phyloP scores from a whole-genome alignment of 2,113 vertebrate genomes.

The Crotophaga sulcirostris region DNA sequence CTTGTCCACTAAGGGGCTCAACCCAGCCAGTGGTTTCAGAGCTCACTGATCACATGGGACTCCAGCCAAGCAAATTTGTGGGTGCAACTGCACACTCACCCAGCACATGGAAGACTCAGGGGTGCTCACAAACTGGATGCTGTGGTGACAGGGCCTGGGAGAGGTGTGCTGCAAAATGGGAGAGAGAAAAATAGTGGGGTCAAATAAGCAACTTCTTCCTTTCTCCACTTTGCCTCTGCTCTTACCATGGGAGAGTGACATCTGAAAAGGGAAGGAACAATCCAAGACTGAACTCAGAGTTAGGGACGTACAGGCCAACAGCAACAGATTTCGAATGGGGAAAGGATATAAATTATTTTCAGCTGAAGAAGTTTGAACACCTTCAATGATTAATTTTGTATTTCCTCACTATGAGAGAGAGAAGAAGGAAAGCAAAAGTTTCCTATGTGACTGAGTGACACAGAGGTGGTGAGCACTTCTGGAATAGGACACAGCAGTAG shows the following conservation, averaged over 20 bases:
- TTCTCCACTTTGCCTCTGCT: not conserved
- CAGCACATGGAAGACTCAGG: accelerated
- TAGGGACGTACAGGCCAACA: not conserved
- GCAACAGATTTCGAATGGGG: not conserved
- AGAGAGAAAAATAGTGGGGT: not conserved
- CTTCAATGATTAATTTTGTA: not conserved
- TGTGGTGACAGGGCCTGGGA: not conserved
- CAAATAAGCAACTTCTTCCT: not conserved
- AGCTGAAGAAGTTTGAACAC: not conserved
- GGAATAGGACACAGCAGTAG: not conserved
- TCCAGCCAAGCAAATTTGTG: not conserved
- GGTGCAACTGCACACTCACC: not conserved
- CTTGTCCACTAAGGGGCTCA: not conserved
- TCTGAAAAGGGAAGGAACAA: not conserved
- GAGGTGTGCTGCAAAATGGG: not conserved
- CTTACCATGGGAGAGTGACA: not conserved
- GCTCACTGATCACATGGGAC: not conserved
- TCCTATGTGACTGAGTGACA: not conserved
- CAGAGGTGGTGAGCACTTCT: not conserved
- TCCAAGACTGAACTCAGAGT: not conserved
- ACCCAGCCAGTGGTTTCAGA: not conserved
- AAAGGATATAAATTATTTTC: not conserved
- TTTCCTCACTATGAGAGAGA: not conserved
- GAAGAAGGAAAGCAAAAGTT: not conserved
- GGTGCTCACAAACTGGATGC: not conserved